Evolutionary conservation across 1,140 invertebrate species (phyloP).

Genomic region (Euura lappo): DNA sequence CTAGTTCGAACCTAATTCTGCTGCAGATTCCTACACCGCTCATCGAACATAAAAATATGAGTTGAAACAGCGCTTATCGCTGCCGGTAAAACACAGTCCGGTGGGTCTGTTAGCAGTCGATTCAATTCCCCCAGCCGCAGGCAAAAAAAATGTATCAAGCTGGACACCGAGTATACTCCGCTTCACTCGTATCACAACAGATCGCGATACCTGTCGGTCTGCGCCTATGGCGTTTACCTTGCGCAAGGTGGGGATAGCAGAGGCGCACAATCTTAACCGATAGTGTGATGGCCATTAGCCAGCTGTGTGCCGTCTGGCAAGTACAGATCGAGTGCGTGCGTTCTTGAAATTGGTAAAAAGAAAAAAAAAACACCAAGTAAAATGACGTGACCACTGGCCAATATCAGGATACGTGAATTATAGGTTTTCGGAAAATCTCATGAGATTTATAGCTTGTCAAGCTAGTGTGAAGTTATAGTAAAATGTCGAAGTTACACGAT

Average conservation of each 20-base stretch:
- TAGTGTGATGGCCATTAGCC: constrained; percentile 13
- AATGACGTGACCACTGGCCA: no score
- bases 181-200: neutral
- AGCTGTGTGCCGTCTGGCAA: constrained; percentile 22
- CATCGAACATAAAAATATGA: neutral
- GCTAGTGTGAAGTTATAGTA: no score
- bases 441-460: no score
- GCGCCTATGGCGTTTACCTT: neutral
- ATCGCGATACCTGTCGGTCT: constrained; percentile 1
- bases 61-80: neutral
- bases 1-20: neutral
- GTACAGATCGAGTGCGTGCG: constrained; percentile 14
- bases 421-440: no score
- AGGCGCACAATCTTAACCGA: constrained; percentile 17
- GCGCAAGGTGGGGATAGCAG: constrained; percentile 13
- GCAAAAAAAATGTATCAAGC: no score
- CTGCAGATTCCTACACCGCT: neutral
- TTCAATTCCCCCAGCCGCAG: neutral
- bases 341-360: neutral
- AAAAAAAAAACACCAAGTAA: neutral
- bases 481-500: no score
- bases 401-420: no score
- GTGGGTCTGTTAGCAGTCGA: neutral
- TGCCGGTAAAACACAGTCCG: no score
- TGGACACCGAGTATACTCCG: neutral